These are phyloP conservation scores for Ceratina calcarata DNA, from an alignment of 1,140 invertebrate genomes.

Conservation along the genomic window DNA sequence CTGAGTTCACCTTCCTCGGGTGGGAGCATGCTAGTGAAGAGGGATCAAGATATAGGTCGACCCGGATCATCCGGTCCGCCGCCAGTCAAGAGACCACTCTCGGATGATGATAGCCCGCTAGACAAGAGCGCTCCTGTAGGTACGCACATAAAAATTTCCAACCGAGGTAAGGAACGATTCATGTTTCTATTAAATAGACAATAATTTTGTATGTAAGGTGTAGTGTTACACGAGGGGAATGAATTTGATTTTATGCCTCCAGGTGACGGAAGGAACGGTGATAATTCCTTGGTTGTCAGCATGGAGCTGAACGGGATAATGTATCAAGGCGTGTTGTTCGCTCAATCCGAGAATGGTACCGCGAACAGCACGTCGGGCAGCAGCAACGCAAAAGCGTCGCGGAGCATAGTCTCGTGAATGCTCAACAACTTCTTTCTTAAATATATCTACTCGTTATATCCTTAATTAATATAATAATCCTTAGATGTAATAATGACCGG, in stretches of 20 bases:
- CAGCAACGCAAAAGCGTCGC: constrained; percentile 67
- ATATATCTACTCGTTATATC: not conserved
- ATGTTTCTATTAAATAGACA: no score
- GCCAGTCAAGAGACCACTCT: constrained; percentile 83
- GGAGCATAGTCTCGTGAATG: constrained; percentile 80
- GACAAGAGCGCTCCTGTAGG: constrained; percentile 79
- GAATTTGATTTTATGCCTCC: constrained; percentile 12
- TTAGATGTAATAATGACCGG: not conserved
- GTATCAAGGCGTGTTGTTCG: constrained; percentile 93
- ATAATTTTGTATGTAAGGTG: no score
- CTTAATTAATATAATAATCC: not conserved
- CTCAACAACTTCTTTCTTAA: constrained; percentile 23
- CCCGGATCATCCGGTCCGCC: constrained; percentile 80
- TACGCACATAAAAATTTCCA: constrained; percentile 94
- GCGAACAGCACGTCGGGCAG: constrained; percentile 49
- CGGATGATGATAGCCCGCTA: constrained; percentile 73
- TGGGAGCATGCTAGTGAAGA: constrained; percentile 80
- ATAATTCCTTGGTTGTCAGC: constrained; percentile 94
- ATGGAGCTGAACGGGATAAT: constrained; percentile 97
- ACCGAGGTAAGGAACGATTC: constrained; percentile 84
- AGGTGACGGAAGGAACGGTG: constrained; percentile 87
- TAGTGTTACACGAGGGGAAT: no score
- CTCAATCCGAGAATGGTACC: constrained; percentile 80
- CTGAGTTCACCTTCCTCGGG: constrained; percentile 69
- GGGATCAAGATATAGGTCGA: constrained; percentile 81